Base-by-base conservation (phyloP, 2,888 invertebrate species). In the Sarcophaga subvicina region DNA sequence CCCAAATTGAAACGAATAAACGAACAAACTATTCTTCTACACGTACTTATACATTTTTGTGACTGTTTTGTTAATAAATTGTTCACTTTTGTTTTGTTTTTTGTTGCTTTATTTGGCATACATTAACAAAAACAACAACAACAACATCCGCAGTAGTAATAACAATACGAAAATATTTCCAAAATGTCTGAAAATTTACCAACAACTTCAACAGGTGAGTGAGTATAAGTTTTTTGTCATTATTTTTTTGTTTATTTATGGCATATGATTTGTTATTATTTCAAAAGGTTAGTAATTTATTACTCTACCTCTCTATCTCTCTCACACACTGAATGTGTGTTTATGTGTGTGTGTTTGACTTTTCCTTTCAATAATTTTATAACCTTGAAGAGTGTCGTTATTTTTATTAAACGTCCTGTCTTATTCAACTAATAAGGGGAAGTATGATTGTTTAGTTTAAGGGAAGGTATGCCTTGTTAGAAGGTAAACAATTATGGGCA, bases 191-290 rank as follows among this genome's bases (percentile, higher is more conserved):
- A 90, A 82, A 81, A 83, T 82, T 88, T 90, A 84, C 89, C 90
- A 72, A 85, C 90, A 88, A 89, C 89, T 73, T 90, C 91, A 91
- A 91, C 91, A 91, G 91, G 91, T 91, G 89, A 91, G 91, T 91
- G 89, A 91, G 90, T 88, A 71, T 49, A 47, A 60, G 27, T 66
- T 14, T 60, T 5, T 49, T 47, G 69, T 71, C 54, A 4, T 70
- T 80, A 69, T 10, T 67, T 49, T 47, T 73, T 71, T 63, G 17
- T 66, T 80, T 77, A 37, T 72, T 59, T 20, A 3, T 70, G 8
- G 25, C 22, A 64, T 22, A 25, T 20, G 4, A 14, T 64, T 67
- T 20, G 45, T 47, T 45, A n/a, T 67, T 12, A 54, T 54, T 54
- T 37, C 2, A 37, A 10, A 0, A 37, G 14, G 12, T 3, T 14